Base-by-base conservation (phyloP, 2,797 vertebrate species). In the Amblyopsis hoosieri region DNA sequence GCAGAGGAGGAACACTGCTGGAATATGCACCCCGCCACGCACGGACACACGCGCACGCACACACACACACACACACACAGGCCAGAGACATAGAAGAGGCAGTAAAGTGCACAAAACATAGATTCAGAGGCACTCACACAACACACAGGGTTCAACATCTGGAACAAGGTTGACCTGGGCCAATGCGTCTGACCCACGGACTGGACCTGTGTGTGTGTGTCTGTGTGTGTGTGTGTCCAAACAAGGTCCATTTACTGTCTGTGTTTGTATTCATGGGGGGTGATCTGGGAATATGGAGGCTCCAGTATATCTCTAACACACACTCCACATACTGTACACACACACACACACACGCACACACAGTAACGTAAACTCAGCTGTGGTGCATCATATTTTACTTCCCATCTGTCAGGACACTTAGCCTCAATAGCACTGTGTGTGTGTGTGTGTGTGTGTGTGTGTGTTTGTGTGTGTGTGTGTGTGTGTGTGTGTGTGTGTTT, bases 151-250 rank as follows among this genome's bases (percentile, higher is more conserved):
- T 75, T 81, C 77, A 69, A 76, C 82, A 85, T 82, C 82, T 80
- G 73, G 67, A 78, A 74, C 75, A 71, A 61, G 49, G 75, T 76
- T 62, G 78, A 85, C 75, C 31, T 17, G 71, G 82, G 81, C 72
- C 61, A 3, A 53, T 64, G 64, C 70, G 73, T 85, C 58, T 87
- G 89, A 89, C 85, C 85, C 84, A 65, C 80, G 65, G 47, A 74
- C 72, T 76, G 45, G 37, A 33, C 6, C 48, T 61, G 54, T 65
- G 56, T 19, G 48, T 55, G 60, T 49, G 31, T 49, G 31, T 49
- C n/a, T 62, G 12, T 60, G 49, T 54, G 45, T 60, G 46, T 50
- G 58, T 29, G 57, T 50, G 58, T 13, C 17, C 23, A 45, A 19
- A 29, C 49, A 23, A 31, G 58, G 67, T 66, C 66, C 71, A 67